Evolutionary conservation across 2,888 invertebrate genomes (phyloP).

Genomic region (Nudaria mundana): DNA sequence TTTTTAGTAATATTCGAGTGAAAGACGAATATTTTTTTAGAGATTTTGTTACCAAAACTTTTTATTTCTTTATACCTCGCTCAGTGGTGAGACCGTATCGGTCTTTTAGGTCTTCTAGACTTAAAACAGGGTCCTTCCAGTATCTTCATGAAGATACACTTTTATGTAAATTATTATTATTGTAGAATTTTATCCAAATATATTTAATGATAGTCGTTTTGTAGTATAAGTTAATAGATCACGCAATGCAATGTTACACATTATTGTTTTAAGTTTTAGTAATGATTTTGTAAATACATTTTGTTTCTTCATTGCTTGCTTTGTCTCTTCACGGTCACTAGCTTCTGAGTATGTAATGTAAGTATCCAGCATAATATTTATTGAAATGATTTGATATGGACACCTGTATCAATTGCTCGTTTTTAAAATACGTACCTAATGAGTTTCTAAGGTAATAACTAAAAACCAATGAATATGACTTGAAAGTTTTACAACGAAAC

Average conservation of each 20-base stretch:
- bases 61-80: constrained; percentile 57
- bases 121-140: constrained; percentile 73
- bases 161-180: constrained; percentile 39
- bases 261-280: constrained; percentile 33
- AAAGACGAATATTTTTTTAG: constrained; percentile 12
- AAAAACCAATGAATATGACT: not conserved
- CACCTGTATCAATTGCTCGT: too few relatives aligned
- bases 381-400: too few relatives aligned
- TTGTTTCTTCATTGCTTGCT: constrained; percentile 28
- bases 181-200: constrained; percentile 68
- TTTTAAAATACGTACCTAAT: constrained; percentile 3
- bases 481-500: not conserved
- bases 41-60: constrained; percentile 54
- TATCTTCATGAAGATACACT: constrained; percentile 42
- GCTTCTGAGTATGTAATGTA: constrained; percentile 17
- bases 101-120: constrained; percentile 51
- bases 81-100: constrained; percentile 47
- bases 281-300: constrained; percentile 46
- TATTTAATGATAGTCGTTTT: constrained; percentile 59
- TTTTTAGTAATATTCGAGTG: constrained; percentile 10
- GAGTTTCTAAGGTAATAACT: not conserved
- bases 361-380: too few relatives aligned
- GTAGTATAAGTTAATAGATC: constrained; percentile 41
- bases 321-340: constrained; percentile 22
- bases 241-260: constrained; percentile 43